Conservation (phyloP, 2,797 vertebrate species). For the Megaceryle alcyon region DNA sequence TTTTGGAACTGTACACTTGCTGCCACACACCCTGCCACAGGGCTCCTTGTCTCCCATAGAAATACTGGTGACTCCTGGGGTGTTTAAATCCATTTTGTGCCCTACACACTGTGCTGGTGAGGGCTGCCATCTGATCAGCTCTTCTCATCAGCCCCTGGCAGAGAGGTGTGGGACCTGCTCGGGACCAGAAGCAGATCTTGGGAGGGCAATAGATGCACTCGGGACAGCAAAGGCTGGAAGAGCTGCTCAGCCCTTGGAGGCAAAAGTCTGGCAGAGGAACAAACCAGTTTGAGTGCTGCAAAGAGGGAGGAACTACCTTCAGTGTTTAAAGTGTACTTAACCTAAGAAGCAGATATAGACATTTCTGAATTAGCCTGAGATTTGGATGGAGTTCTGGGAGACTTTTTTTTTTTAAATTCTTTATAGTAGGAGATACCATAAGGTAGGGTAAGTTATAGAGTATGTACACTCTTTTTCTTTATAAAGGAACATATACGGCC, state of each 20-base stretch:
- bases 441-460: not conserved
- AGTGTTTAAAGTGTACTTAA: not conserved
- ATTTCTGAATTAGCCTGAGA: not conserved
- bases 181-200: fast-evolving
- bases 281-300: not conserved
- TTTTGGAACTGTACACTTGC: not conserved
- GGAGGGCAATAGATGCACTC: fast-evolving
- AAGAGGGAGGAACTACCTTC: not conserved
- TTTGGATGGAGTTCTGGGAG: not conserved
- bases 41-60: fast-evolving
- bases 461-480: not conserved
- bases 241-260: not conserved
- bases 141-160: not conserved
- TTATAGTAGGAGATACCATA: not conserved
- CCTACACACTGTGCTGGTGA: not conserved
- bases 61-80: not conserved
- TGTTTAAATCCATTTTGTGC: not conserved
- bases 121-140: not conserved
- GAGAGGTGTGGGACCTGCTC: not conserved
- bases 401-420: not conserved
- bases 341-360: not conserved
- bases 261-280: not conserved
- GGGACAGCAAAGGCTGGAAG: not conserved
- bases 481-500: not conserved
- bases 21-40: not conserved